A percentile compares a stretch with the other conserved stretches of the same genome.
Conservation (phyloP, 2,888 invertebrate species). For the Malthinus flaveolus region DNA sequence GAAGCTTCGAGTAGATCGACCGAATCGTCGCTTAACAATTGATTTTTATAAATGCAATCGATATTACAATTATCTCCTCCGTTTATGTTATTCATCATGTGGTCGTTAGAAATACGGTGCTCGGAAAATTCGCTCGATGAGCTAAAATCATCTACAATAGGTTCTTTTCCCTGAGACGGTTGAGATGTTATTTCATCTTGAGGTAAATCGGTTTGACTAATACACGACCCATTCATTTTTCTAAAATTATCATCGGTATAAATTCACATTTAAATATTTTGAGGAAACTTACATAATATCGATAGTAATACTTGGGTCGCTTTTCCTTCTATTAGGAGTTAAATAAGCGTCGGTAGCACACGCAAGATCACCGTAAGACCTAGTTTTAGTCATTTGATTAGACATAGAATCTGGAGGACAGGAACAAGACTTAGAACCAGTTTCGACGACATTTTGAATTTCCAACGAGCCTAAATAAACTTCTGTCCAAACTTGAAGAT, state of each 20-base stretch:
- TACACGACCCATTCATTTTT: slow-evolving; percentile 34
- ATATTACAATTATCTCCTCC: slow-evolving; percentile 41
- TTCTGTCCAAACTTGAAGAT: slow-evolving; percentile 82
- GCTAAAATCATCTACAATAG: slow-evolving; percentile 15
- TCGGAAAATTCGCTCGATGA: slow-evolving; percentile 13
- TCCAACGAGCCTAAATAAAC: slow-evolving; percentile 72
- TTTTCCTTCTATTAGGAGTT: slow-evolving; percentile 70
- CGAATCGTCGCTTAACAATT: slow-evolving; percentile 28
- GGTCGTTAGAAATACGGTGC: slow-evolving; percentile 18
- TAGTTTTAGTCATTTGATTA: slow-evolving; percentile 72
- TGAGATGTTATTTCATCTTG: slow-evolving; percentile 16
- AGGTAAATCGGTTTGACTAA: slow-evolving; percentile 27
- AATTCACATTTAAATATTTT: background rate
- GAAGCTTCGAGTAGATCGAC: slow-evolving; percentile 26
- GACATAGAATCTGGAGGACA: slow-evolving; percentile 55
- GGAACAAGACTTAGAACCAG: slow-evolving; percentile 41
- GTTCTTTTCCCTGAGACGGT: slow-evolving; percentile 10
- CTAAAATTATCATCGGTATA: slow-evolving; percentile 25
- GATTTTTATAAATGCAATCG: slow-evolving; percentile 48
- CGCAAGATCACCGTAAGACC: slow-evolving; percentile 83
- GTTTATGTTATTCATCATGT: slow-evolving; percentile 25
- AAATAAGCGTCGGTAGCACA: slow-evolving; percentile 63
- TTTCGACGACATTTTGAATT: slow-evolving; percentile 43
- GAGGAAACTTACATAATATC: slow-evolving; percentile 67
- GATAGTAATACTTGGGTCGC: slow-evolving; percentile 81